Conservation (phyloP, 2,888 invertebrate genomes). For the Ennomos erosarius region DNA sequence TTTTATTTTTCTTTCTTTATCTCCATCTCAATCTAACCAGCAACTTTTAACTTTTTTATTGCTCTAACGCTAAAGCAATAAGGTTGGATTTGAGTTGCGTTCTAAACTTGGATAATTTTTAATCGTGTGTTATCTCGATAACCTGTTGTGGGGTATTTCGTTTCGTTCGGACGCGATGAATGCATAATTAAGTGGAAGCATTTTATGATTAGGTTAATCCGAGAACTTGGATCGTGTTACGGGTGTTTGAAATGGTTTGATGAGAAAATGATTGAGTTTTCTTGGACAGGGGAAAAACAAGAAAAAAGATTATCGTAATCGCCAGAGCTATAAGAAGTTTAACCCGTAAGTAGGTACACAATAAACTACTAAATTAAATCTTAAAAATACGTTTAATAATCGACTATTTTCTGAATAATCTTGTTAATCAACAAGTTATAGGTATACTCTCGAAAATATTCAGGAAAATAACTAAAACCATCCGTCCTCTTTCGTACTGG, state of each 20-base stretch:
- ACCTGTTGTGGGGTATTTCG: constrained; percentile 80
- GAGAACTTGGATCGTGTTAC: constrained; percentile 54
- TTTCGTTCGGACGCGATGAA: constrained; percentile 78
- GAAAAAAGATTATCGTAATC: no score
- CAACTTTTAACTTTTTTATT: constrained; percentile 8
- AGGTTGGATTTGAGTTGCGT: constrained; percentile 60
- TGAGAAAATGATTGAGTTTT: constrained; percentile 2
- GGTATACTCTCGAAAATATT: constrained; percentile 25
- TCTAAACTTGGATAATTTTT: constrained; percentile 66
- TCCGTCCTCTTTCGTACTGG: constrained; percentile 64
- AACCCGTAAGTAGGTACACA: no score
- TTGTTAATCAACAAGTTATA: no score
- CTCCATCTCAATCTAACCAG: constrained; percentile 65
- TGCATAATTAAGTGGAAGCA: constrained; percentile 82
- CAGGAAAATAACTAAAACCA: constrained; percentile 69
- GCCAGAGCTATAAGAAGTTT: no score
- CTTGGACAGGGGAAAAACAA: background rate
- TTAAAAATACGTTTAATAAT: no score
- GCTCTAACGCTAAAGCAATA: constrained; percentile 43
- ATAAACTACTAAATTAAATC: no score
- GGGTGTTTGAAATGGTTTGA: constrained; percentile 29
- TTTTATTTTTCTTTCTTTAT: constrained; percentile 80
- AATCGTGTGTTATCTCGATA: constrained; percentile 77
- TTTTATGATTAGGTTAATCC: constrained; percentile 72
- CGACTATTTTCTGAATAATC: no score